Base-by-base conservation (phyloP, 2,113 vertebrate genomes). In the Turnix velox region DNA sequence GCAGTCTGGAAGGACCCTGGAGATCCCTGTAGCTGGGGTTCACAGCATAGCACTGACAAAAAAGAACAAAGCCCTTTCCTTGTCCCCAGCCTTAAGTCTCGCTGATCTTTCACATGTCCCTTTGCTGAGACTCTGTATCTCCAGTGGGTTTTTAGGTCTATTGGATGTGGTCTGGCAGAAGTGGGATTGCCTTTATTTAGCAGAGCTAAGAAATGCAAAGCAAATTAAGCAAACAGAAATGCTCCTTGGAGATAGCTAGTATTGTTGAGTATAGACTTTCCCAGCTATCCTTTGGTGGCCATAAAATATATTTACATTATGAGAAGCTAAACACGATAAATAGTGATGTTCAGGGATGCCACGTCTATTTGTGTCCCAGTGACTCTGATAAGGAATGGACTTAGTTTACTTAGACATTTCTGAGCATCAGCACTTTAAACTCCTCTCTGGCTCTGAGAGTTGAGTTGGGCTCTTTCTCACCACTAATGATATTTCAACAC, bases 301-400 rank as follows among this genome's bases (percentile, higher is more conserved):
- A 71, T 96, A 96, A 96, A 96, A 78, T 72, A 28, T 79, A 92
- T 94, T 95, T 96, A 87, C 85, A 91, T 84, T 46, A 82, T 19
- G 24, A 79, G 91, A 88, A 96, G 2, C 52, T 84, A 75, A 92
- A 33, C 69, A 61, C 7, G 10, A 90, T 94, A 95, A 95, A 82
- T 84, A 96, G 89, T 40, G 88, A 92, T 1, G 4, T 91, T 85
- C 84, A 84, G 84, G 94, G 92, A 89, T 95, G 92, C 84, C 35
- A 14, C 58, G 59, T 93, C 93, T 96, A 91, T 93, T 94, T 95
- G 87, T 89, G 52, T 94, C 66, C 78, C 91, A 87, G 67, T 89
- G 94, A 88, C 67, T 88, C 86, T 79, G 87, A 82, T 92, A 90
- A 87, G 82, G 87, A 90, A 73, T 43, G 15, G 82, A 49, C 63